These are phyloP conservation scores for Bagarius yarrelli DNA, from an alignment of 2,113 vertebrate genomes.

Conservation along the genomic window DNA sequence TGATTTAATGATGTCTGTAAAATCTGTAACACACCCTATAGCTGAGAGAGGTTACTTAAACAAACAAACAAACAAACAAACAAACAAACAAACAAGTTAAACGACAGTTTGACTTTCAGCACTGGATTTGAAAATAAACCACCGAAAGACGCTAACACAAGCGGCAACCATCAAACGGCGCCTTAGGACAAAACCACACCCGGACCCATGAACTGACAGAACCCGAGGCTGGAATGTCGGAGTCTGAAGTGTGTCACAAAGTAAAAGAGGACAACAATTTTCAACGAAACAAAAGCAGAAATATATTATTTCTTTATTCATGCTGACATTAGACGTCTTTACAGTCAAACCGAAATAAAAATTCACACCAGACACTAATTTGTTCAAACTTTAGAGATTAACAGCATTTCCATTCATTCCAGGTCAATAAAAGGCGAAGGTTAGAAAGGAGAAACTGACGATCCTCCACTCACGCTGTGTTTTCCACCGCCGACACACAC, in stretches of 20 bases:
- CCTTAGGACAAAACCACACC: conserved; percentile 7
- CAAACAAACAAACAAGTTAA: conserved; percentile 6
- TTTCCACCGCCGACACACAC: too few species aligned
- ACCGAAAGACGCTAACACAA: conserved; percentile 3
- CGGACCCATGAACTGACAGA: not conserved
- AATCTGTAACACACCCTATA: not conserved
- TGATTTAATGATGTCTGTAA: not conserved
- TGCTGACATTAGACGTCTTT: too few species aligned
- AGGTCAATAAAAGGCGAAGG: too few species aligned
- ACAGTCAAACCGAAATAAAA: not conserved
- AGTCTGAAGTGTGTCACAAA: too few species aligned
- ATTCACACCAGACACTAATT: not conserved
- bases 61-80: not conserved
- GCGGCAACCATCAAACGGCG: not conserved
- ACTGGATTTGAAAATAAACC: conserved; percentile 17
- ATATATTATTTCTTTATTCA: too few species aligned
- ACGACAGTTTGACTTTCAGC: not conserved
- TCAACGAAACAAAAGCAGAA: too few species aligned
- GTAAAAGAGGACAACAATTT: too few species aligned
- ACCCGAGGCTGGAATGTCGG: too few species aligned
- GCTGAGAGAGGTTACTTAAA: not conserved
- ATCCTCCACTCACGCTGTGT: too few species aligned
- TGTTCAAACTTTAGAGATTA: not conserved
- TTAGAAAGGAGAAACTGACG: too few species aligned
- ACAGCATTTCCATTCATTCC: too few species aligned